Conservation (phyloP, 2,113 vertebrate genomes). For the Pseudonaja textilis region DNA sequence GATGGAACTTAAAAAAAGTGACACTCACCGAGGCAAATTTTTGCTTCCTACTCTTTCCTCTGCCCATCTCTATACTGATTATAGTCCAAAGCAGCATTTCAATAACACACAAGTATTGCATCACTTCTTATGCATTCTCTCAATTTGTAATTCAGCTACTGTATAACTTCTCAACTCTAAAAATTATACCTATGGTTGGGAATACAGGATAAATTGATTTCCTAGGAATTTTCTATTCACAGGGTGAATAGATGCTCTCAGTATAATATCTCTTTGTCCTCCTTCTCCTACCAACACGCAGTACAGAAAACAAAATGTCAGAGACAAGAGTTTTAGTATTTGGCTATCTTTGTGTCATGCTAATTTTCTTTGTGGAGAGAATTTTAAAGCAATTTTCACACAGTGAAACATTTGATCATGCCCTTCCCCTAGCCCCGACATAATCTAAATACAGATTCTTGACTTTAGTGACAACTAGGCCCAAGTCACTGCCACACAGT, state of each 20-base stretch:
- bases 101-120: fast-evolving
- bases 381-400: background rate
- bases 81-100: background rate
- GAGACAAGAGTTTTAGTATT: background rate
- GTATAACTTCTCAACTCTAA: background rate
- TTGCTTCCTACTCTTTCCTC: background rate
- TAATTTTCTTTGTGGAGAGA: background rate
- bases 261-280: background rate
- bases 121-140: background rate
- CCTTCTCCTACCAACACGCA: background rate
- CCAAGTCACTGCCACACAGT: conserved; percentile 18
- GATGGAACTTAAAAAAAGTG: background rate
- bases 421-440: no score
- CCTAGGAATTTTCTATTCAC: background rate
- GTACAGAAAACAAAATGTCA: background rate
- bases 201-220: background rate
- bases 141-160: background rate
- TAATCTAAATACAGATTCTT: background rate
- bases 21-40: background rate
- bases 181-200: background rate
- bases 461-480: background rate
- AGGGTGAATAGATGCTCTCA: background rate
- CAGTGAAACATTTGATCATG: no score
- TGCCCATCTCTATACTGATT: fast-evolving
- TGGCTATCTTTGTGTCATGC: background rate